Evolutionary conservation across 2,888 invertebrate species (phyloP).

Genomic region (Philonicus albiceps): DNA sequence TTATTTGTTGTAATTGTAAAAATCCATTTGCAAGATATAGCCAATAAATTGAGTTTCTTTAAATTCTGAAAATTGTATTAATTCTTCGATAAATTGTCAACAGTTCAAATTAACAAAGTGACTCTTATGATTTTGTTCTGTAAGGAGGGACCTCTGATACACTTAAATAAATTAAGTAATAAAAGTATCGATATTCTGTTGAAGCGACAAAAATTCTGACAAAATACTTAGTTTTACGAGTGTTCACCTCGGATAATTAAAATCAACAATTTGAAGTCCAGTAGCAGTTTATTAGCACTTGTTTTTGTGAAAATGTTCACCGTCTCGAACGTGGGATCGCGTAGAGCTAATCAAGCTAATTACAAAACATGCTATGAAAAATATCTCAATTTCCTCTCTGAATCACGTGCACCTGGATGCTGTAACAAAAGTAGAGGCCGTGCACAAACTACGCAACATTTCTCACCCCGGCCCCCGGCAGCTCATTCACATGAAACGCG

Average conservation of each 20-base stretch:
- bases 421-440: constrained; percentile 10
- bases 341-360: constrained; percentile 36
- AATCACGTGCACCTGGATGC: constrained; percentile 34
- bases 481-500: not conserved
- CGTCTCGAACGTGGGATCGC: not conserved
- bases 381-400: constrained; percentile 55
- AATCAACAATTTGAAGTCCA: constrained; percentile 12
- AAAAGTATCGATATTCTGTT: not conserved
- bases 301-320: not conserved
- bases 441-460: not conserved
- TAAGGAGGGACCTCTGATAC: no score
- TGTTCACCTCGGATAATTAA: not conserved
- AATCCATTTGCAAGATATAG: not conserved
- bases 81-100: not conserved
- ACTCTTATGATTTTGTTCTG: not conserved
- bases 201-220: not conserved
- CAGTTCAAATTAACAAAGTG: no score
- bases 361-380: constrained; percentile 52
- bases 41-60: not conserved
- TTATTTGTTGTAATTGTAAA: not conserved
- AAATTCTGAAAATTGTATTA: not conserved
- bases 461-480: not conserved
- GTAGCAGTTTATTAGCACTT: constrained; percentile 28
- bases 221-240: not conserved
- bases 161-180: not conserved